Evolutionary conservation across 1,140 invertebrate species (phyloP).

Genomic region (Drosophila cardini): DNA sequence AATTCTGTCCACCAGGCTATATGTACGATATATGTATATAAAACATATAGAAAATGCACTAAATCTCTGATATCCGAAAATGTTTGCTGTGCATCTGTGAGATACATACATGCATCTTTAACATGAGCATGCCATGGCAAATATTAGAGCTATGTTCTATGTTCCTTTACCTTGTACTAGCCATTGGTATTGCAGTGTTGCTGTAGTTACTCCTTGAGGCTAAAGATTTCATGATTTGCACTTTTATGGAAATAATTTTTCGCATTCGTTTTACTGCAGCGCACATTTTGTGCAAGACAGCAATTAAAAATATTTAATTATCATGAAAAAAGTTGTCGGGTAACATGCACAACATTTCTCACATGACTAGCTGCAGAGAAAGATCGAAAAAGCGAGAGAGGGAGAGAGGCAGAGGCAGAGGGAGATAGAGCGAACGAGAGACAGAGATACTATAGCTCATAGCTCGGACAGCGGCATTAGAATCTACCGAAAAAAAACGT

Average conservation of each 20-base stretch:
- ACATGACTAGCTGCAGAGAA: slow-evolving; percentile 56
- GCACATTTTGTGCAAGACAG: slow-evolving; percentile 77
- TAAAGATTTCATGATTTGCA: slow-evolving; percentile 81
- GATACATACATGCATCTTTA: slow-evolving; percentile 52
- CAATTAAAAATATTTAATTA: slow-evolving; percentile 84
- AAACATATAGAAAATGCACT: slow-evolving; percentile 61
- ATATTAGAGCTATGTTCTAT: slow-evolving; percentile 78
- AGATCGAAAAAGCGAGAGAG: slow-evolving; percentile 19
- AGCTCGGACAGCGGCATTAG: slow-evolving; percentile 43
- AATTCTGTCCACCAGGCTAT: slow-evolving; percentile 58
- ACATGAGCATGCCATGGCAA: slow-evolving; percentile 66
- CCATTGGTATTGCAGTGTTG: slow-evolving; percentile 41
- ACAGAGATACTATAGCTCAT: background rate
- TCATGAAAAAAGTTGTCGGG: slow-evolving; percentile 79
- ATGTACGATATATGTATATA: slow-evolving; percentile 22
- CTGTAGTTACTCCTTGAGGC: slow-evolving; percentile 42
- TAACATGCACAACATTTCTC: slow-evolving; percentile 81
- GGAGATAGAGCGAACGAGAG: background rate
- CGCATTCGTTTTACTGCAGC: slow-evolving; percentile 49
- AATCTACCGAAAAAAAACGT: slow-evolving; percentile 70
- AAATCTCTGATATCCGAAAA: slow-evolving; percentile 82
- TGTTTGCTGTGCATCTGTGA: slow-evolving; percentile 70
- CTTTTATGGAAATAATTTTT: slow-evolving; percentile 83
- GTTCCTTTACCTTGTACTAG: slow-evolving; percentile 41
- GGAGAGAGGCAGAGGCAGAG: slow-evolving; percentile 18